These are phyloP conservation scores for Myodes glareolus DNA, from an alignment of 2,113 vertebrate genomes.

Conservation along the genomic window DNA sequence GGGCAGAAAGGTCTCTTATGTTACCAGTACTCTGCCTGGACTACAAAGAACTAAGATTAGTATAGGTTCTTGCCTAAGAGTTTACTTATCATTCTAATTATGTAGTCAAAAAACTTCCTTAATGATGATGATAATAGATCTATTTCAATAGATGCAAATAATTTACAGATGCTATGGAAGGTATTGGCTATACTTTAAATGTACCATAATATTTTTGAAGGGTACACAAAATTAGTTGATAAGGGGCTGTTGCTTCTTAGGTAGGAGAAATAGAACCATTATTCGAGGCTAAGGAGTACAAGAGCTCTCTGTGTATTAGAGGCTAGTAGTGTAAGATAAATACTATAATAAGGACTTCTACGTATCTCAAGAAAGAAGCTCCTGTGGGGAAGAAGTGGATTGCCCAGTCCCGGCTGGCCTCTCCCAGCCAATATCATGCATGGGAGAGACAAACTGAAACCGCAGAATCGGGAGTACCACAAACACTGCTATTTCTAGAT, in stretches of 20 bases:
- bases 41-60: background rate
- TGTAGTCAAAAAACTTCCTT: background rate
- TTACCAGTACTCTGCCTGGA: background rate
- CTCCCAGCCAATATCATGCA: background rate
- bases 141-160: background rate
- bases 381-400: background rate
- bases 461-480: background rate
- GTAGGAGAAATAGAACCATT: background rate
- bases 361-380: background rate
- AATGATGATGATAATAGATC: background rate
- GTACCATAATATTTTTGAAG: background rate
- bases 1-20: fast-evolving
- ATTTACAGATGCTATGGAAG: background rate
- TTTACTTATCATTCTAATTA: background rate
- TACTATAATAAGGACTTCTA: background rate
- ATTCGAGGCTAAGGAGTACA: slow-evolving; percentile 6
- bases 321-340: background rate
- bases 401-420: background rate
- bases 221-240: background rate
- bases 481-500: background rate
- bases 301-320: background rate
- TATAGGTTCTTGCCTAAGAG: background rate
- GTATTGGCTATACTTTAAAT: background rate
- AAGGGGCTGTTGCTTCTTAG: slow-evolving; percentile 35
- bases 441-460: background rate